Conservation (phyloP, 2,888 invertebrate species). For the Acleris sparsana region DNA sequence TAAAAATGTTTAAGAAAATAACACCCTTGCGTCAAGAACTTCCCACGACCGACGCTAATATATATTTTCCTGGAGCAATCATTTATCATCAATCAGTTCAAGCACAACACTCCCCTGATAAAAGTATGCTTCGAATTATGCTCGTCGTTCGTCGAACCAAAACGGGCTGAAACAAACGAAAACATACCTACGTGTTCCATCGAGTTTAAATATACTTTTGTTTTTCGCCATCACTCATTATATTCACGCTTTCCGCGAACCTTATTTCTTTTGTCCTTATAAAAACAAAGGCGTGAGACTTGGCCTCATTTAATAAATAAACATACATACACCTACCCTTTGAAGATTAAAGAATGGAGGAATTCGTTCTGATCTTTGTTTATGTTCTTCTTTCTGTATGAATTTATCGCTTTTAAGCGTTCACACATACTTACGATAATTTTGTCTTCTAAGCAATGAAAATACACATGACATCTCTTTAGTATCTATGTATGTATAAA, state of each 20-base stretch:
- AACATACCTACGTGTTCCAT: not conserved
- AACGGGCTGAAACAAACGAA: not conserved
- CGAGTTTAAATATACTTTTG: not conserved
- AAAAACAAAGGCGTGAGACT: not conserved
- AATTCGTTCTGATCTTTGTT: no score
- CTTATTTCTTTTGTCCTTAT: constrained; percentile 8
- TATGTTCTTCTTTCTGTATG: no score
- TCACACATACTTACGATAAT: no score
- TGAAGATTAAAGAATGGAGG: constrained; percentile 2
- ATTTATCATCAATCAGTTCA: constrained; percentile 31
- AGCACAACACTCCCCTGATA: constrained; percentile 12
- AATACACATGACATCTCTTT: no score
- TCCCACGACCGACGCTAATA: not conserved
- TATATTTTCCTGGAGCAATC: constrained; percentile 14
- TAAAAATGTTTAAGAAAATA: no score
- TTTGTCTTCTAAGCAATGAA: no score
- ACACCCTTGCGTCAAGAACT: not conserved
- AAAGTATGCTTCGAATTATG: not conserved
- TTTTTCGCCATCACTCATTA: constrained; percentile 9
- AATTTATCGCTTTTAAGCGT: no score
- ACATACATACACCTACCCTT: not conserved
- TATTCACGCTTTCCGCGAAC: constrained; percentile 7
- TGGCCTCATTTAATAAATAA: constrained; percentile 2
- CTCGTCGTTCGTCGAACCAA: not conserved
- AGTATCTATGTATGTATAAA: no score